These are phyloP conservation scores for Prosapia bicincta DNA, from an alignment of 2,888 invertebrate genomes.

Conservation along the genomic window DNA sequence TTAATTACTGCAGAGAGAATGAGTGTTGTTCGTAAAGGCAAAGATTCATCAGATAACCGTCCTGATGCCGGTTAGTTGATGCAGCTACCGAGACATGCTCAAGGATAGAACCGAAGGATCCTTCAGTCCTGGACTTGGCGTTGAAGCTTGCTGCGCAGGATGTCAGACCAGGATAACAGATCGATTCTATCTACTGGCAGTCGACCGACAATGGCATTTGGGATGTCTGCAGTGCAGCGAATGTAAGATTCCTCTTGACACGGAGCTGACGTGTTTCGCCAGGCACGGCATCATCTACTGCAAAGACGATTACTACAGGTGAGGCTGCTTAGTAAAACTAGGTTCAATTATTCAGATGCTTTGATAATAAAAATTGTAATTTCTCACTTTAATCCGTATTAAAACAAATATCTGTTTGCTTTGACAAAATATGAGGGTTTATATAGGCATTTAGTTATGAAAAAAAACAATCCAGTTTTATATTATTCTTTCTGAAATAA, in stretches of 20 bases:
- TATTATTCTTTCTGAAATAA: no score
- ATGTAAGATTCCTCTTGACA: constrained; percentile 78
- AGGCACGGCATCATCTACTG: constrained; percentile 89
- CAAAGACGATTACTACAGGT: constrained; percentile 94
- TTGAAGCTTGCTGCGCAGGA: constrained; percentile 49
- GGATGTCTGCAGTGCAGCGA: constrained; percentile 80
- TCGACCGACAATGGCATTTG: constrained; percentile 88
- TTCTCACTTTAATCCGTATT: no score
- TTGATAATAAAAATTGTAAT: no score
- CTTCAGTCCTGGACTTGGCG: constrained; percentile 42
- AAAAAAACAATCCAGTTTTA: no score
- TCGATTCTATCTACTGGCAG: constrained; percentile 73
- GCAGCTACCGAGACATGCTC: constrained; percentile 32
- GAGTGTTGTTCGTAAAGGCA: no score
- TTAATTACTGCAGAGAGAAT: no score
- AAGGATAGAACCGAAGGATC: constrained; percentile 43
- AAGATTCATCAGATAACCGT: not conserved
- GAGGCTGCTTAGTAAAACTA: constrained; percentile 40
- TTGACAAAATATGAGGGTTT: no score
- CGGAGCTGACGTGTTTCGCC: constrained; percentile 85
- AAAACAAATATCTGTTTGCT: no score
- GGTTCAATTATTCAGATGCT: no score
- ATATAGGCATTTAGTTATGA: no score
- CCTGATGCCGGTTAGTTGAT: not conserved
- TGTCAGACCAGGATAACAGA: constrained; percentile 61